Conservation (phyloP, 2,888 invertebrate genomes). For the Thera britannica region DNA sequence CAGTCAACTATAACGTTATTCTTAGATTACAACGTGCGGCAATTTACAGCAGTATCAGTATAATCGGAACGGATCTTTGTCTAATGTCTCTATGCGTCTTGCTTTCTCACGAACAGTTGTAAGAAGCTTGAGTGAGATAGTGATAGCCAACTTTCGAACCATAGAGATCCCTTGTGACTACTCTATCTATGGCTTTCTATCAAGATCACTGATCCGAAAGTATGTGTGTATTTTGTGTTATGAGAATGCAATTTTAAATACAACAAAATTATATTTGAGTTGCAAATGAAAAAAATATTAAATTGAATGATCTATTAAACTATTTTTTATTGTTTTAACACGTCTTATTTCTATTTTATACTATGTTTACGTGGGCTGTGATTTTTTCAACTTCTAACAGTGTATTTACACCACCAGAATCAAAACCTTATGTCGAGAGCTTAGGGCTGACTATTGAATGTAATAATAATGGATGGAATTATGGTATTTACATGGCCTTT, state of each 20-base stretch:
- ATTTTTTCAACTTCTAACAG: neutral
- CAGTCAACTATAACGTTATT: slow-evolving; percentile 37
- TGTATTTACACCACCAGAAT: neutral
- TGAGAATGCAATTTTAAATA: neutral
- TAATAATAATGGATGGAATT: slow-evolving; percentile 31
- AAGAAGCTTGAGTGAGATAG: neutral
- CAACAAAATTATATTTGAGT: neutral
- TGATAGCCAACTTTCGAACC: neutral
- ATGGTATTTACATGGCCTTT: neutral
- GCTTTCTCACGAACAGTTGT: neutral
- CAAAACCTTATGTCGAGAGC: neutral
- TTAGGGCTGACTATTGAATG: slow-evolving; percentile 7
- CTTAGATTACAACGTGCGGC: slow-evolving; percentile 19
- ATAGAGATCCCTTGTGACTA: too few relatives aligned
- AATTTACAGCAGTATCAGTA: slow-evolving; percentile 7
- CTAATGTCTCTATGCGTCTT: neutral
- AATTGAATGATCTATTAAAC: slow-evolving; percentile 1
- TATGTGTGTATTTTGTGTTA: neutral
- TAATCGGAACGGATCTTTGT: too few relatives aligned
- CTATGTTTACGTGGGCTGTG: slow-evolving; percentile 2
- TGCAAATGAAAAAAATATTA: neutral
- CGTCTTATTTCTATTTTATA: slow-evolving; percentile 2
- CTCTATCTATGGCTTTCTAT: too few relatives aligned
- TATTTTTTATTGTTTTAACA: slow-evolving; percentile 7
- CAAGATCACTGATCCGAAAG: too few relatives aligned